Percentiles rank a stretch among this genome's conserved stretches.
Evolutionary conservation across 2,113 vertebrate genomes (phyloP).

Genomic region (Raja brachyura): DNA sequence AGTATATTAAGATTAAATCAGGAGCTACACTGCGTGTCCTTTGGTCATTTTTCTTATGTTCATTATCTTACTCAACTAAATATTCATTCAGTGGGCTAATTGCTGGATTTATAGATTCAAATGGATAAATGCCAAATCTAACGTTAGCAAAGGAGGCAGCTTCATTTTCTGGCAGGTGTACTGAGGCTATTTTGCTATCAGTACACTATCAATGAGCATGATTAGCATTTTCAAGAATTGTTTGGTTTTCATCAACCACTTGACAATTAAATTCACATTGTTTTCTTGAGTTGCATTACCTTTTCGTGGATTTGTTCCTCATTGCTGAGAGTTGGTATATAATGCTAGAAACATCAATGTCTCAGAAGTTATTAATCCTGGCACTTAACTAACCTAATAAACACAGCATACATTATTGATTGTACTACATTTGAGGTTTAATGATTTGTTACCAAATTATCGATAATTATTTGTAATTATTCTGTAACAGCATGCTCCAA

Average conservation of each 20-base stretch:
- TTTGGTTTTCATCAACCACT: too few relatives aligned
- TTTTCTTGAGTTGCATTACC: neutral
- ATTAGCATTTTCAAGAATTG: too few relatives aligned
- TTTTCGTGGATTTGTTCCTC: neutral
- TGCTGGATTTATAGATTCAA: neutral
- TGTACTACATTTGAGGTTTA: neutral
- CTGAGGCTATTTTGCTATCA: too few relatives aligned
- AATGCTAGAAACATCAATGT: too few relatives aligned
- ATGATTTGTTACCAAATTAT: neutral
- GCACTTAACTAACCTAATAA: neutral
- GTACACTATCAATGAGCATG: too few relatives aligned
- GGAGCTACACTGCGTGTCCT: neutral
- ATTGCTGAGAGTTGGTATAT: too few relatives aligned
- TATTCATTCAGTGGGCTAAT: neutral
- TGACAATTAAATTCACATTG: neutral
- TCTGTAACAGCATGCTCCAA: neutral
- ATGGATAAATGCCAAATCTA: neutral
- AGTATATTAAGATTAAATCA: neutral
- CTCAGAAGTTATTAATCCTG: neutral
- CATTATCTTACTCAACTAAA: neutral
- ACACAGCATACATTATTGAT: neutral
- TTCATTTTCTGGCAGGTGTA: too few relatives aligned
- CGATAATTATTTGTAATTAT: neutral
- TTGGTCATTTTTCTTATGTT: neutral
- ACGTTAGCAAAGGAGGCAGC: neutral